A percentile compares a stretch with the other conserved stretches of the same genome.
These are phyloP conservation scores for Tenualosa thibaudeaui DNA, from an alignment of 2,797 vertebrate genomes.

Conservation along the genomic window DNA sequence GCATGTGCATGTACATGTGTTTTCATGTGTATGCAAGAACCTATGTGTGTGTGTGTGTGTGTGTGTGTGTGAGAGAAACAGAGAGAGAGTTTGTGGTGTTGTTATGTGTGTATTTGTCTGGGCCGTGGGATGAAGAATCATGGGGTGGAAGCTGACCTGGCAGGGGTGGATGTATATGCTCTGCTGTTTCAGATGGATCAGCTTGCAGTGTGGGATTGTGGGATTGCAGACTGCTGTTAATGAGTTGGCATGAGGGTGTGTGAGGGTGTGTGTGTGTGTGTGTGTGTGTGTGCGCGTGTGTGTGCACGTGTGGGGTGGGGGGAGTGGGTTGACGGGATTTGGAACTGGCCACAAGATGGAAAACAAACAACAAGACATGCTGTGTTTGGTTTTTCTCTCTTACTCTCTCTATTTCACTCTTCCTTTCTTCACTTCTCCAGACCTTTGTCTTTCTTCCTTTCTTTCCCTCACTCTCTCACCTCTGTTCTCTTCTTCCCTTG, in stretches of 20 bases:
- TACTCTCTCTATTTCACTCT: neutral
- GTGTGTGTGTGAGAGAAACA: neutral
- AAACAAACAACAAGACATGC: conserved; percentile 13
- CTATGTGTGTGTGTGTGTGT: no score
- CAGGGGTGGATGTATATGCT: neutral
- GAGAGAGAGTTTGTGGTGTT: neutral
- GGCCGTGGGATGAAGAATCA: neutral
- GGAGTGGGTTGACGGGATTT: neutral
- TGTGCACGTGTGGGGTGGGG: neutral
- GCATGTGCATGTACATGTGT: neutral
- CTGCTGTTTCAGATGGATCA: neutral
- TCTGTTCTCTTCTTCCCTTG: neutral
- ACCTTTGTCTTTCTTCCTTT: neutral
- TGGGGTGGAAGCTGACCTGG: neutral
- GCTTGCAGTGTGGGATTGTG: neutral
- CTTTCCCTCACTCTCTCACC: neutral
- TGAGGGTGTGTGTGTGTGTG: no score
- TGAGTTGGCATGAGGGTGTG: neutral
- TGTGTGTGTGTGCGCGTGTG: no score
- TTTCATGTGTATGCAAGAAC: no score
- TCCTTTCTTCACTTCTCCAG: neutral
- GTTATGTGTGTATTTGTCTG: conserved; percentile 8
- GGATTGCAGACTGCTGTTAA: neutral
- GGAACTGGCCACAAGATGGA: neutral
- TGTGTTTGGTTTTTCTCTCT: neutral